phyloP scores from a whole-genome alignment of 2,113 vertebrate genomes.

The Anoura caudifer region DNA sequence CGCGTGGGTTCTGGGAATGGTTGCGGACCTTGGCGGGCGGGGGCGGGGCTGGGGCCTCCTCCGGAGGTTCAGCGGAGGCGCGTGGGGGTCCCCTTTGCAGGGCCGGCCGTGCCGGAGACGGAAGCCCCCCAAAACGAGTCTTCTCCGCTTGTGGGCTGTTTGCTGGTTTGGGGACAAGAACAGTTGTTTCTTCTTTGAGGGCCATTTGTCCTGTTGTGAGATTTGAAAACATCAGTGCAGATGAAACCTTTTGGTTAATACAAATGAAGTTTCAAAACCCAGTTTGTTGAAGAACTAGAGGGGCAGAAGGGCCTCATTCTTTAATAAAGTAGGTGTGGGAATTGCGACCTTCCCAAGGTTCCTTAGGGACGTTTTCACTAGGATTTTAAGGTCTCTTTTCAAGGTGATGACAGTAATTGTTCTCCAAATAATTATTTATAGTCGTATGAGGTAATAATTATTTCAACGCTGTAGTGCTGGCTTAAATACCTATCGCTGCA shows the following conservation, averaged over 20 bases:
- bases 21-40: no score
- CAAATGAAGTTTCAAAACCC: not conserved
- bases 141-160: not conserved
- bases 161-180: not conserved
- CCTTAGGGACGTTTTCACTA: not conserved
- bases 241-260: not conserved
- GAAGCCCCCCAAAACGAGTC: not conserved
- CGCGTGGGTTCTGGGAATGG: no score
- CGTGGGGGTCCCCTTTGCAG: not conserved
- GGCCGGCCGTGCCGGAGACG: not conserved
- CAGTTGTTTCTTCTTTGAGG: not conserved
- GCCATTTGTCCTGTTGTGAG: not conserved
- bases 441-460: no score
- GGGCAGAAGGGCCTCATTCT: fast-evolving
- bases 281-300: not conserved
- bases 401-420: not conserved
- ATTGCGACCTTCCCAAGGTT: not conserved
- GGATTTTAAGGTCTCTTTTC: not conserved
- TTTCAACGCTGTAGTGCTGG: not conserved
- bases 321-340: not conserved
- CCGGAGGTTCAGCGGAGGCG: no score
- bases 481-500: not conserved
- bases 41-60: not conserved
- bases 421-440: no score
- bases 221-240: not conserved